Evolutionary conservation across 2,797 vertebrate genomes (phyloP).

Genomic region (Amphiprion clarkii): DNA sequence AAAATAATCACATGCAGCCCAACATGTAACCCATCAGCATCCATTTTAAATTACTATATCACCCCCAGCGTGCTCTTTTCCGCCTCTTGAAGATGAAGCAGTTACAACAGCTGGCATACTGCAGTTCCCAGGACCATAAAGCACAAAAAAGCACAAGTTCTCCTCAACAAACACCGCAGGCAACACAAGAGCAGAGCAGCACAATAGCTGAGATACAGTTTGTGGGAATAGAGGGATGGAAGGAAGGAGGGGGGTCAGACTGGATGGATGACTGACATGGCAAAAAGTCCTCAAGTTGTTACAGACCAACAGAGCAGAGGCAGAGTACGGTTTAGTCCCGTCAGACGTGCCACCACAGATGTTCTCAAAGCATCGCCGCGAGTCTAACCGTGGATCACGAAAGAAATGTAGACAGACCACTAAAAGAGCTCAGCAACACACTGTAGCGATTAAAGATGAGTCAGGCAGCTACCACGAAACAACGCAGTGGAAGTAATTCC

Average conservation of each 20-base stretch:
- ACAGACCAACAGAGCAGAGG: constrained; percentile 4
- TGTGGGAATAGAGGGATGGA: neutral
- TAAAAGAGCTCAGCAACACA: constrained; percentile 55
- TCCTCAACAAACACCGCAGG: constrained; percentile 38
- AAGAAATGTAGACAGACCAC: constrained; percentile 41
- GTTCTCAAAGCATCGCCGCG: constrained; percentile 17
- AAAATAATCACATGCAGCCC: neutral
- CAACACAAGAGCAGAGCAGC: constrained; percentile 37
- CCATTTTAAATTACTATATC: neutral
- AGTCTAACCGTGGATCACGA: constrained; percentile 21
- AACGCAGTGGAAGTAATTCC: constrained; percentile 37
- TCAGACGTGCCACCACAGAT: constrained; percentile 43
- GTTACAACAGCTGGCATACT: constrained; percentile 39
- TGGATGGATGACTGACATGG: neutral
- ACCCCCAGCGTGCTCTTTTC: no score
- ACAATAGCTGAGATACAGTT: constrained; percentile 43
- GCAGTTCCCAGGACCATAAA: constrained; percentile 20
- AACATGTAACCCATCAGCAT: neutral
- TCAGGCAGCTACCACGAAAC: constrained; percentile 48
- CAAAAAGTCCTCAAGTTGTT: constrained; percentile 8
- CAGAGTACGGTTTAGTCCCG: constrained; percentile 15
- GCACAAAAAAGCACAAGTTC: constrained; percentile 23
- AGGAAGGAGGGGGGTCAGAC: neutral
- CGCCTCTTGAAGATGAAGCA: constrained; percentile 11
- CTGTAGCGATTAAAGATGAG: constrained; percentile 66